Base-by-base conservation (phyloP, 2,113 vertebrate species). In the Heteronetta atricapilla region DNA sequence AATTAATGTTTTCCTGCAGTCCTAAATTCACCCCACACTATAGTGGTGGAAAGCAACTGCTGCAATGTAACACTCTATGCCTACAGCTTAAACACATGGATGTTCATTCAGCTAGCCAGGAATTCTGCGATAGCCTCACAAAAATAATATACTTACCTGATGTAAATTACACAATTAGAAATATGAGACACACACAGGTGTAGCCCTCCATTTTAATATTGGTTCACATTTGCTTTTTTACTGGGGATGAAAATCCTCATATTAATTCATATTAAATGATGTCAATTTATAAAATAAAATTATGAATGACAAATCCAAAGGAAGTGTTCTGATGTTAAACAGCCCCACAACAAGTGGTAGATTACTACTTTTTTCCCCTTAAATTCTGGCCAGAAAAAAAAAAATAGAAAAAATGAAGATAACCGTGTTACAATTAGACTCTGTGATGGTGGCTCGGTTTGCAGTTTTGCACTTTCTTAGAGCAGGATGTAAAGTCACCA, bases 231-330 rank as follows among this genome's bases (percentile, higher is more conserved):
- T 74, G 3, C 13, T 44, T 69, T 56, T 66, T 76, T n/a, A 75
- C 44, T 48, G 28, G 62, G 31, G 28, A 82, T 84, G 60, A 88
- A 96, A 94, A 78, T 46, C 29, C 48, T 79, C 33, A 20, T 31
- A 72, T 84, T 75, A 75, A 53, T 58, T 84, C 3, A 86, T 62
- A 72, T 75, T 79, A 64, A 93, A 86, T 15, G 8, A 82, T 8
- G 48, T 4, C 83, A 60, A 78, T 92, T 94, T 77, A 83, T 72
- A 67, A 70, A 92, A 70, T 50, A 42, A 93, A 93, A 80, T 33
- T 69, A 58, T 21, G 33, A 94, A 38, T n/a, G 81, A 53, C 50
- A 73, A 73, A 70, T 59, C 67, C 33, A 72, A 56, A 90, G 18
- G 60, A 94, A 88, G 26, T 18, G 34, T 68, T 78, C 69, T 62